phyloP scores from a whole-genome alignment of 64 coral and sea anemone genomes.

The Anthopleura sola region DNA sequence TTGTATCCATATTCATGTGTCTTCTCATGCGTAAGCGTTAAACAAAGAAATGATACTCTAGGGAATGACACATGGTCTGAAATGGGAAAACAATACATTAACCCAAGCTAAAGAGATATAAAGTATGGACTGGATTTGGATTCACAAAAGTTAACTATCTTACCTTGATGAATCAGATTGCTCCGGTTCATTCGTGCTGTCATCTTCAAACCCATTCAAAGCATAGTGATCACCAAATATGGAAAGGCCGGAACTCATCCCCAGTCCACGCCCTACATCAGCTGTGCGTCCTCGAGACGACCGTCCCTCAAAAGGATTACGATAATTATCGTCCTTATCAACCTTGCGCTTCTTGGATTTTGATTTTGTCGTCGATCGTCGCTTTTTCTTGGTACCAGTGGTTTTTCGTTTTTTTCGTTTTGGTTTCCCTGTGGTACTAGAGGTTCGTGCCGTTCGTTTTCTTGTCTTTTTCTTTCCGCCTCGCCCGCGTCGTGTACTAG shows the following conservation, averaged over 20 bases:
- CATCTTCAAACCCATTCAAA: not conserved
- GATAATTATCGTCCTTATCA: not conserved
- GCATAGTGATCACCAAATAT: conserved; percentile 5
- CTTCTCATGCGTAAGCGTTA: no score
- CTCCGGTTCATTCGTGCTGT: not conserved
- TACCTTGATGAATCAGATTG: conserved; percentile 6
- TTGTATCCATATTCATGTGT: no score
- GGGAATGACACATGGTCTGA: no score
- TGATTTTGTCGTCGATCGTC: not conserved
- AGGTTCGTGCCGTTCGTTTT: not conserved
- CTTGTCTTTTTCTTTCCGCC: not conserved
- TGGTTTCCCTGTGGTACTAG: not conserved
- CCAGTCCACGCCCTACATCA: not conserved
- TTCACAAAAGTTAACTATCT: not conserved
- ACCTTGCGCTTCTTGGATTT: not conserved
- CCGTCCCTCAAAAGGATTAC: not conserved
- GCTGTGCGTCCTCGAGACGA: not conserved
- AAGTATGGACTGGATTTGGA: no score
- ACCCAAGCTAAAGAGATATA: no score
- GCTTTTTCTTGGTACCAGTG: not conserved
- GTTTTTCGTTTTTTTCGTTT: not conserved
- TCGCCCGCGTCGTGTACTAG: not conserved
- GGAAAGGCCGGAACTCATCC: not conserved
- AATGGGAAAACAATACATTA: no score
- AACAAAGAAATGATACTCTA: no score